phyloP scores from a whole-genome alignment of 2,888 invertebrate species.

The Nomada flava region DNA sequence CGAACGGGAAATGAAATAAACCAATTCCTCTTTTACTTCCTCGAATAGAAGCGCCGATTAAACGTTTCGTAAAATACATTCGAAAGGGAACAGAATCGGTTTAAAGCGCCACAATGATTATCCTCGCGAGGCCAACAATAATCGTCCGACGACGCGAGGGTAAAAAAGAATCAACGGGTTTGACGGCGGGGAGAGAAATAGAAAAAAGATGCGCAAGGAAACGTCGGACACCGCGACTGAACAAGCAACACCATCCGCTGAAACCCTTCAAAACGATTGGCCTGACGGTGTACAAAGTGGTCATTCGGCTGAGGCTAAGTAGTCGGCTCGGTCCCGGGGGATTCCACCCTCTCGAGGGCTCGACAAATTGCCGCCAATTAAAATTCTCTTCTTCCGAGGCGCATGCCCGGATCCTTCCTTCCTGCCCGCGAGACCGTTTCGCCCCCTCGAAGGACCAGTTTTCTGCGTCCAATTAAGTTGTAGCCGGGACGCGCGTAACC shows the following conservation, averaged over 20 bases:
- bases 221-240: conserved; percentile 2
- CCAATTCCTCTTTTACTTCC: too few species aligned
- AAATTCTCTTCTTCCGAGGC: conserved; percentile 74
- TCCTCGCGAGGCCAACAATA: neutral
- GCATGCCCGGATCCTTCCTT: conserved; percentile 58
- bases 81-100: neutral
- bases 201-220: neutral
- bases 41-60: too few species aligned
- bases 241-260: conserved; percentile 2
- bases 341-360: conserved; percentile 54
- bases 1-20: too few species aligned
- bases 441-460: conserved; percentile 75
- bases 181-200: neutral
- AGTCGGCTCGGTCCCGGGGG: conserved; percentile 49
- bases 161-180: neutral
- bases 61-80: neutral
- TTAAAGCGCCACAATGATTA: neutral
- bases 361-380: conserved; percentile 79
- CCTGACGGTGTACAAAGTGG: conserved; percentile 61
- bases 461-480: conserved; percentile 81
- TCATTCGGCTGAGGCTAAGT: conserved; percentile 57
- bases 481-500: conserved; percentile 68
- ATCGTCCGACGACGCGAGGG: neutral
- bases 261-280: conserved; percentile 35
- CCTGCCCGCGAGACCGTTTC: conserved; percentile 27